phyloP scores from a whole-genome alignment of 2,888 invertebrate species.

The Poecilus cupreus region DNA sequence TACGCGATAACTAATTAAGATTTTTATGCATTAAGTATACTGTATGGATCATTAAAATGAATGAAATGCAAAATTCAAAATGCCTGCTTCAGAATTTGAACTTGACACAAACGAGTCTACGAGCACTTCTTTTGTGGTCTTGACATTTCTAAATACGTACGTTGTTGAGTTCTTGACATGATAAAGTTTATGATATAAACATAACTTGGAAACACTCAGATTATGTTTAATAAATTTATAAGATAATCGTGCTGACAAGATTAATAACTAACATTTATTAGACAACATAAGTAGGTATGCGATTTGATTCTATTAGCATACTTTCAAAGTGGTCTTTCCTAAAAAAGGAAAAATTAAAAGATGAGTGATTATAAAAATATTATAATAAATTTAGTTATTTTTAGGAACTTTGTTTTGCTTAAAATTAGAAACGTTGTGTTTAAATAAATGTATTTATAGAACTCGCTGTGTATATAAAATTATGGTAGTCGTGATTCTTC shows the following conservation, averaged over 20 bases:
- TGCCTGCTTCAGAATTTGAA: constrained; percentile 3
- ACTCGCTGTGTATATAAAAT: too few species aligned
- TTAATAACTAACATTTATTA: background rate
- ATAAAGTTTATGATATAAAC: constrained; percentile 23
- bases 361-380: too few species aligned
- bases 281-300: too few species aligned
- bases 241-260: background rate
- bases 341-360: too few species aligned
- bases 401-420: too few species aligned
- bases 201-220: background rate
- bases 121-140: background rate
- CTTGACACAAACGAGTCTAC: constrained; percentile 13
- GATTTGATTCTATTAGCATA: too few species aligned
- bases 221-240: background rate
- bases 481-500: too few species aligned
- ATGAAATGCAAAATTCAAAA: constrained; percentile 30
- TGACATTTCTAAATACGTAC: background rate
- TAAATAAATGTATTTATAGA: too few species aligned
- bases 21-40: constrained; percentile 32
- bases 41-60: constrained; percentile 24
- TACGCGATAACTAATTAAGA: constrained; percentile 21
- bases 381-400: too few species aligned
- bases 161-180: background rate
- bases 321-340: too few species aligned
- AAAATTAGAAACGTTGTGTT: too few species aligned